Evolutionary conservation across 2,888 invertebrate genomes (phyloP).

Genomic region (Agriopis leucophaearia): DNA sequence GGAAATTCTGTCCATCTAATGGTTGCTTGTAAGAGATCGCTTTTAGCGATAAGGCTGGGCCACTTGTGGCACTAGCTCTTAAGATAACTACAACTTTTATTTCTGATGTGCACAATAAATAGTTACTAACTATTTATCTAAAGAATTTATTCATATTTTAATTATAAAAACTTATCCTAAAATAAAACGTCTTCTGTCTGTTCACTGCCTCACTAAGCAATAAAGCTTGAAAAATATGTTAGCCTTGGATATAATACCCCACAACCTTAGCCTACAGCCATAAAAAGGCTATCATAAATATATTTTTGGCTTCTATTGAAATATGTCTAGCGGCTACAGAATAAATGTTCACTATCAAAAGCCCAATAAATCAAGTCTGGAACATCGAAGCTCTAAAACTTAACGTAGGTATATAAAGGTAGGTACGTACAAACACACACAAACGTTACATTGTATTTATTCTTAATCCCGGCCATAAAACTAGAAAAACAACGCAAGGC

Average conservation of each 20-base stretch:
- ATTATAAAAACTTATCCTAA: background rate
- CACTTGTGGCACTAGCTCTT: too few relatives aligned
- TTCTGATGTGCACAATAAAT: too few relatives aligned
- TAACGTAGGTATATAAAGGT: slow-evolving; percentile 14
- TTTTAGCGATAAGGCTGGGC: too few relatives aligned
- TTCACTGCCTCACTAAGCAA: background rate
- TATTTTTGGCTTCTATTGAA: slow-evolving; percentile 23
- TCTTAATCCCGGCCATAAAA: slow-evolving; percentile 34
- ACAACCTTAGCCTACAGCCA: slow-evolving; percentile 10
- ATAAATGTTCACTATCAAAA: slow-evolving; percentile 28
- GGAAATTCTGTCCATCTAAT: too few relatives aligned
- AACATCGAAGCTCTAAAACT: slow-evolving; percentile 23
- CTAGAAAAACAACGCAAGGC: slow-evolving; percentile 30
- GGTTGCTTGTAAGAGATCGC: too few relatives aligned
- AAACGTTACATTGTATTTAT: slow-evolving; percentile 32
- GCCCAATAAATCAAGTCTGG: slow-evolving; percentile 25
- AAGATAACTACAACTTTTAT: too few relatives aligned
- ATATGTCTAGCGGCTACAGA: slow-evolving; percentile 15
- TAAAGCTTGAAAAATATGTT: slow-evolving; percentile 17
- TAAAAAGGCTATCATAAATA: slow-evolving; percentile 21
- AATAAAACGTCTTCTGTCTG: background rate
- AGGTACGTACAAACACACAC: slow-evolving; percentile 5
- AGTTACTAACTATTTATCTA: too few relatives aligned
- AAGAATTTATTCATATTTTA: too few relatives aligned
- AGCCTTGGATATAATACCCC: slow-evolving; percentile 16